A percentile compares a stretch with the other conserved stretches of the same genome.
phyloP scores from a whole-genome alignment of 2,888 invertebrate species.

The Ptycholaimellus sp. region DNA sequence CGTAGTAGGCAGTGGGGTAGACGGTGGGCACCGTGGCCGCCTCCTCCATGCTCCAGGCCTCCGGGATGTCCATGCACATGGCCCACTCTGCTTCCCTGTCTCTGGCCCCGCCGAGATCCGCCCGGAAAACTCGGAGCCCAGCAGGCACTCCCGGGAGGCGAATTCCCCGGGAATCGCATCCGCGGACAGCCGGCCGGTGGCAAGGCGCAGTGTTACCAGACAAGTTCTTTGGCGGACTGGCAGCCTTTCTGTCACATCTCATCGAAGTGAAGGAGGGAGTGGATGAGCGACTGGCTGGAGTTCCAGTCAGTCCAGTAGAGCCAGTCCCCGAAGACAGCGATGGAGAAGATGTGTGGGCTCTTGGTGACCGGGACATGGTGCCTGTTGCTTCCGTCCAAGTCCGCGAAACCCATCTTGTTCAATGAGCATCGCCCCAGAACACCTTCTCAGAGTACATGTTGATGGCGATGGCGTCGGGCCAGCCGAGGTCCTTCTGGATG shows the following conservation, averaged over 20 bases:
- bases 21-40: conserved; percentile 27
- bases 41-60: conserved; percentile 31
- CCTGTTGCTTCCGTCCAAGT: conserved; percentile 66
- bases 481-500: conserved; percentile 75
- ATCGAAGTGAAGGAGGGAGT: too few relatives aligned
- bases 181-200: conserved; percentile 81
- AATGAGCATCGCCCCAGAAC: conserved; percentile 95
- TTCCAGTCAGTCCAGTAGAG: conserved; percentile 97
- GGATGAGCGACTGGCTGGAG: too few relatives aligned
- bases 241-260: too few relatives aligned
- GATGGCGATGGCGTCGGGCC: conserved; percentile 90
- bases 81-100: conserved; percentile 6
- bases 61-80: conserved; percentile 22
- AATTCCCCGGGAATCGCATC: conserved; percentile 66
- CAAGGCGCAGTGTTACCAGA: too few relatives aligned
- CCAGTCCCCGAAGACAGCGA: conserved; percentile 72
- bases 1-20: conserved; percentile 43
- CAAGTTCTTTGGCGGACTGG: too few relatives aligned
- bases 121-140: conserved; percentile 25
- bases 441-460: conserved; percentile 74
- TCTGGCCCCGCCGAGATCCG: conserved; percentile 22
- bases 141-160: conserved; percentile 54
- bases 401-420: conserved; percentile 64
- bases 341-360: conserved; percentile 57
- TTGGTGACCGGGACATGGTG: conserved; percentile 30